phyloP scores from a whole-genome alignment of 2,888 invertebrate genomes.

The Petrolisthes cinctipes region DNA sequence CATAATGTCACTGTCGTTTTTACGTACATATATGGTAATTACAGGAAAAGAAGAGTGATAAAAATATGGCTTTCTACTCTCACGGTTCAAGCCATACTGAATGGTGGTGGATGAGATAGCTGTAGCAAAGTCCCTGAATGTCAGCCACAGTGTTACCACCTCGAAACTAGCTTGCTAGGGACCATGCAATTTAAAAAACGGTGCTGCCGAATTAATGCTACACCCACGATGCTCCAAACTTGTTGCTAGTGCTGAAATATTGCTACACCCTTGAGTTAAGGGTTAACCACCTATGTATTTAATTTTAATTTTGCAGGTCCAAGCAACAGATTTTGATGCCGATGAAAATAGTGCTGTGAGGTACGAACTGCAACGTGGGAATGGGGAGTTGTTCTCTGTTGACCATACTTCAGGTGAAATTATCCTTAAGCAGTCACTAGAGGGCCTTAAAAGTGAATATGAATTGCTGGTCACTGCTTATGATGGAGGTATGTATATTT shows the following conservation, averaged over 20 bases:
- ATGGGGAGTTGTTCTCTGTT: slow-evolving; percentile 88
- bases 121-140: background rate
- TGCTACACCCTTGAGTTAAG: too few relatives aligned
- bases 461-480: slow-evolving; percentile 87
- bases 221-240: too few relatives aligned
- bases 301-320: slow-evolving; percentile 74
- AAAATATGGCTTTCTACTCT: too few relatives aligned
- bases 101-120: background rate
- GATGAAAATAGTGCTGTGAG: slow-evolving; percentile 91
- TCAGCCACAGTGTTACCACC: background rate
- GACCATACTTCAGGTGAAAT: slow-evolving; percentile 88
- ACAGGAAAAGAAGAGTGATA: too few relatives aligned
- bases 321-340: slow-evolving; percentile 89
- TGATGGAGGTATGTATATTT: slow-evolving; percentile 79
- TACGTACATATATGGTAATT: too few relatives aligned
- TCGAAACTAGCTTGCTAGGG: too few relatives aligned
- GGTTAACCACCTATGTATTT: slow-evolving; percentile 39
- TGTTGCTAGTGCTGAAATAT: too few relatives aligned
- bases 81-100: too few relatives aligned
- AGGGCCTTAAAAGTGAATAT: slow-evolving; percentile 84
- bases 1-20: too few relatives aligned
- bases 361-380: slow-evolving; percentile 88
- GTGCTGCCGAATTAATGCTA: too few relatives aligned
- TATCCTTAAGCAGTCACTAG: slow-evolving; percentile 83
- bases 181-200: too few relatives aligned